Percentiles rank a stretch among this genome's conserved stretches.
These are phyloP conservation scores for Dioctria rufipes DNA, from an alignment of 2,888 invertebrate genomes.

Conservation along the genomic window DNA sequence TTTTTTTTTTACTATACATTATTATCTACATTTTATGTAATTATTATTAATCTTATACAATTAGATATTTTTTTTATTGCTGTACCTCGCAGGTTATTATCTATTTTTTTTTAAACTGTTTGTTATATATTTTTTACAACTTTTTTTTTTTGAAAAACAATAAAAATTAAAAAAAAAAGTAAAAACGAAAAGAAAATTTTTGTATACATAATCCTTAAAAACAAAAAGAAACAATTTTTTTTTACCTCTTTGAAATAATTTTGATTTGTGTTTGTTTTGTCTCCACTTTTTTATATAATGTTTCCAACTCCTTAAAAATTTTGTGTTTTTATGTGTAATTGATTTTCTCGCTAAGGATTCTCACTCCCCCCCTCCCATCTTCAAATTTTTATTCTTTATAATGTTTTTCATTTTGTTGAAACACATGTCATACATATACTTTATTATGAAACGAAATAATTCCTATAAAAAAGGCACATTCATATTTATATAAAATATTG, in stretches of 20 bases:
- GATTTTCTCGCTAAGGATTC: too few species aligned
- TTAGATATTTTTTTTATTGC: conserved; percentile 28
- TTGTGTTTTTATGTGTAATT: too few species aligned
- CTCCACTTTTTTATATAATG: too few species aligned
- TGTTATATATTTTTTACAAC: conserved; percentile 22
- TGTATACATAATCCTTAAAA: too few species aligned
- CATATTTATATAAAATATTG: not conserved
- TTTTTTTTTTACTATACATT: too few species aligned
- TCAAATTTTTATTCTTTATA: not conserved
- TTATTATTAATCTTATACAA: conserved; percentile 19
- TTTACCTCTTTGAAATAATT: too few species aligned
- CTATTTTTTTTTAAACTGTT: conserved; percentile 16
- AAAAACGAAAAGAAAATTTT: not conserved
- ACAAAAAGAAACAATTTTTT: too few species aligned
- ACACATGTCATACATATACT: not conserved
- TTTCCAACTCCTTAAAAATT: too few species aligned
- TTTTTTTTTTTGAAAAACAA: not conserved
- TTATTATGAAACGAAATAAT: too few species aligned
- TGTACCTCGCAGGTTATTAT: conserved; percentile 42
- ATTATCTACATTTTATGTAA: not conserved
- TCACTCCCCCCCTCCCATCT: not conserved
- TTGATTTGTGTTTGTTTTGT: too few species aligned
- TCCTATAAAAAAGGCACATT: conserved; percentile 1
- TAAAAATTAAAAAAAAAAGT: not conserved
- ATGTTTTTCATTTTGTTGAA: not conserved